Base-by-base conservation (phyloP, 1,140 invertebrate genomes). In the Aphis craccivora region DNA sequence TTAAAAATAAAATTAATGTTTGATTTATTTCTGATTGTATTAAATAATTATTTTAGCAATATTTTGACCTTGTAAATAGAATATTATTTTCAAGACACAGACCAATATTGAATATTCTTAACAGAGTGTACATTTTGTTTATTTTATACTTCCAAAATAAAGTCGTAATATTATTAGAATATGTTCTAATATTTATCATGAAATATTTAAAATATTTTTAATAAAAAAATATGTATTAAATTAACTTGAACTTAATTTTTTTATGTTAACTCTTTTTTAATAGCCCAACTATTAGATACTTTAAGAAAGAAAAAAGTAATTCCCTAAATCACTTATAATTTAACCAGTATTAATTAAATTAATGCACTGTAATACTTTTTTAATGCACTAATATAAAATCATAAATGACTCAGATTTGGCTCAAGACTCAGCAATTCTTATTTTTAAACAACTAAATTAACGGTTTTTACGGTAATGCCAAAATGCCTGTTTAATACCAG, bases 391-490 rank as follows among this genome's bases (percentile, higher is more conserved):
- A 37, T 89, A 55, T 89, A 55, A 89, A 89, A 55, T 55, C 43
- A 35, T 55, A 89, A 53, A 89, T 89, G 48, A 53, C 88, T 89
- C 88, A 89, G 48, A 55, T 89, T 89, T 89, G 88, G 88, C 88
- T 55, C 51, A 40, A 53, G n/a, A 23, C 51, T 40, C 48, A 37
- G 35, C 23, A 35, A 89, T 89, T 55, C 51, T 89, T 89, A 89
- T 89, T 89, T 89, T 89, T 89, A 89, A 89, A 89, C 88, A 53
- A 89, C 14, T 89, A 89, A 89, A 89, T 89, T 89, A 89, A 89
- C 48, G n/a, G 48, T 89, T 89, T 89, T 89, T 55, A 89, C 22
- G 88, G 22, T 89, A 37, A 89, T 89, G 88, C 88, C 88, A 89
- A 89, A 53, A 89, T 55, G n/a, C 35, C 11, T 35, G 86, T 35